phyloP scores from a whole-genome alignment of 1,140 invertebrate genomes.

The Polypedilum pembai region DNA sequence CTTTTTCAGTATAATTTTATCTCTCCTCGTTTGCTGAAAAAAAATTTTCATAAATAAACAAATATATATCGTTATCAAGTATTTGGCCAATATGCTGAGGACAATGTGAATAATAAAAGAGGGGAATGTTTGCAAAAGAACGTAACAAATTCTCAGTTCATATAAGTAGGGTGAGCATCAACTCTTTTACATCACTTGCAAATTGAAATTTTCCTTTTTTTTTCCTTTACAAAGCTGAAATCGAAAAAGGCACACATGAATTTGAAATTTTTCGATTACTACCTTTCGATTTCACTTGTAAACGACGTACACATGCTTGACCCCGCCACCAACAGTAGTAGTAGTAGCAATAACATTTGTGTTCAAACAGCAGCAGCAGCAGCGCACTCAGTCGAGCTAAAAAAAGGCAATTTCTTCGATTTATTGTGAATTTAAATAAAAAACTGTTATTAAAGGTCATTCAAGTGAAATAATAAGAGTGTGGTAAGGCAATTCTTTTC shows the following conservation, averaged over 20 bases:
- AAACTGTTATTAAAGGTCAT: constrained; percentile 27
- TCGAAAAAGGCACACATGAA: constrained; percentile 24
- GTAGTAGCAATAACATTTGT: not conserved
- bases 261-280: constrained; percentile 28
- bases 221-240: not conserved
- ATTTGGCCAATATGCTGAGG: not conserved
- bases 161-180: too few relatives aligned
- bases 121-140: too few relatives aligned
- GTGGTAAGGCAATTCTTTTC: not conserved
- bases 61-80: constrained; percentile 15
- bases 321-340: not conserved
- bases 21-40: constrained; percentile 3
- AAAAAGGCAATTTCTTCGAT: constrained; percentile 23
- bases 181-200: too few relatives aligned
- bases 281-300: constrained; percentile 15
- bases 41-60: constrained; percentile 27
- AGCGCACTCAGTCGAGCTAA: not conserved
- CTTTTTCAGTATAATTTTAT: constrained; percentile 27
- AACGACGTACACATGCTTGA: constrained; percentile 13
- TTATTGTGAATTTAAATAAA: constrained; percentile 27
- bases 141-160: too few relatives aligned
- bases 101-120: not conserved
- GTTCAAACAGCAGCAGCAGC: not conserved
- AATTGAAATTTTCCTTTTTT: not conserved
- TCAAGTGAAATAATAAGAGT: constrained; percentile 25